Conservation (phyloP, 2,888 invertebrate genomes). For the Leptura quadrifasciata region DNA sequence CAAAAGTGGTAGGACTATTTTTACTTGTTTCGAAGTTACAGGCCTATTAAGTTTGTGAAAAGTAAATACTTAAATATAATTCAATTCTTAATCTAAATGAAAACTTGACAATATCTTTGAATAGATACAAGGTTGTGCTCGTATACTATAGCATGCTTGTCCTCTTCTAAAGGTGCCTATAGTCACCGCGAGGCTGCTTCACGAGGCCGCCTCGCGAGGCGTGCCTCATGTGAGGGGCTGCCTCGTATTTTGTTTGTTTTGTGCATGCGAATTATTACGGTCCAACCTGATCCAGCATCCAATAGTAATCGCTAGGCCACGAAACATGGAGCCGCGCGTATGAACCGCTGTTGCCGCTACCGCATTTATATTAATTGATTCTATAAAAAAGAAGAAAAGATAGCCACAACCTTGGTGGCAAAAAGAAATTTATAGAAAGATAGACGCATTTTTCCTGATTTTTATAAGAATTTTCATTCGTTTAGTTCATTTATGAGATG, state of each 20-base stretch:
- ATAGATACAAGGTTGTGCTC: too few relatives aligned
- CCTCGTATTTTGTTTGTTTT: too few relatives aligned
- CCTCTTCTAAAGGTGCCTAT: slow-evolving; percentile 13
- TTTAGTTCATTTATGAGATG: neutral
- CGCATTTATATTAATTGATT: neutral
- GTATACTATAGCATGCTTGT: too few relatives aligned
- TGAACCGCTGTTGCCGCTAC: slow-evolving; percentile 9
- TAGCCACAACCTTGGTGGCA: too few relatives aligned
- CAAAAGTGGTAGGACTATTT: too few relatives aligned
- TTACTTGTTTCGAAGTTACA: too few relatives aligned
- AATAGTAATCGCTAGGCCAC: neutral
- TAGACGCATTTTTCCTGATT: neutral
- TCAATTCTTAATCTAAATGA: too few relatives aligned
- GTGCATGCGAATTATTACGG: neutral
- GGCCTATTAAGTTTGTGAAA: too few relatives aligned
- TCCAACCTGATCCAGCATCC: slow-evolving; percentile 2
- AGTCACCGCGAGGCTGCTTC: slow-evolving; percentile 14
- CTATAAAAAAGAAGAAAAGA: too few relatives aligned
- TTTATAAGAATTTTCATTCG: neutral
- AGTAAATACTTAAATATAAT: too few relatives aligned
- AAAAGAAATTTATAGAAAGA: neutral
- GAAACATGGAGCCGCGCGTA: slow-evolving; percentile 22
- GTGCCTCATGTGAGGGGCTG: too few relatives aligned
- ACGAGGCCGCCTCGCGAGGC: slow-evolving; percentile 16
- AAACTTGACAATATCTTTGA: too few relatives aligned